Percentiles rank a stretch among this genome's conserved stretches.
Conservation (phyloP, 1,140 invertebrate species). For the Phymorhynchus buccinoides region DNA sequence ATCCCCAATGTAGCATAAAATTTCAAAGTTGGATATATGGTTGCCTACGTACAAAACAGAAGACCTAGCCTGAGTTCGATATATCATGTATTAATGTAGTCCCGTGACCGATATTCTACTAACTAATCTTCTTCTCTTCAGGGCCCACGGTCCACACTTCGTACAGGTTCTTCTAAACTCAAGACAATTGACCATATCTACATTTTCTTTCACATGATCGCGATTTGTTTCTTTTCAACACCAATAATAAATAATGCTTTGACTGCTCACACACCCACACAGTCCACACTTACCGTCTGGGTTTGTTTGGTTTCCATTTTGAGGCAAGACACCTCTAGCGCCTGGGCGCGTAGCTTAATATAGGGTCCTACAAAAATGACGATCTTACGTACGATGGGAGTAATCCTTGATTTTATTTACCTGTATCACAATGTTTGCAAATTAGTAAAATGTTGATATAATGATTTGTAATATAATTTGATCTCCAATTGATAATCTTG, state of each 20-base stretch:
- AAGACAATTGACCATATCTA: not conserved
- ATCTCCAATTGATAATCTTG: too few relatives aligned
- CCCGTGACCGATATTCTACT: too few relatives aligned
- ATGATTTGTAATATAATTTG: not conserved
- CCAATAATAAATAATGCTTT: not conserved
- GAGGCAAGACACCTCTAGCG: not conserved
- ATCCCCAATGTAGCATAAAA: too few relatives aligned
- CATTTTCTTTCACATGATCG: too few relatives aligned
- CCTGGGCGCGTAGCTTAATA: not conserved
- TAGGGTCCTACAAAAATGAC: not conserved
- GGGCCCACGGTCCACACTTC: too few relatives aligned
- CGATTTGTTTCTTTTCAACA: too few relatives aligned
- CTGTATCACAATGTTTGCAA: not conserved
- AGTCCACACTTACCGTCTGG: not conserved
- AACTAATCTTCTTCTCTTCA: too few relatives aligned
- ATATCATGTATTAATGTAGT: too few relatives aligned
- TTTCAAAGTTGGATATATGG: too few relatives aligned
- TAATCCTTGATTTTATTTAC: not conserved
- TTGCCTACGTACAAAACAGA: too few relatives aligned
- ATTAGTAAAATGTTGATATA: not conserved
- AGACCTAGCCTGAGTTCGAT: too few relatives aligned
- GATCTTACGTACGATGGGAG: constrained; percentile 15
- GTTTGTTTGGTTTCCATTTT: constrained; percentile 15
- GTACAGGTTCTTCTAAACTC: not conserved
- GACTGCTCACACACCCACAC: not conserved